These are phyloP conservation scores for Trichopria drosophilae DNA, from an alignment of 2,888 invertebrate species.

Conservation along the genomic window DNA sequence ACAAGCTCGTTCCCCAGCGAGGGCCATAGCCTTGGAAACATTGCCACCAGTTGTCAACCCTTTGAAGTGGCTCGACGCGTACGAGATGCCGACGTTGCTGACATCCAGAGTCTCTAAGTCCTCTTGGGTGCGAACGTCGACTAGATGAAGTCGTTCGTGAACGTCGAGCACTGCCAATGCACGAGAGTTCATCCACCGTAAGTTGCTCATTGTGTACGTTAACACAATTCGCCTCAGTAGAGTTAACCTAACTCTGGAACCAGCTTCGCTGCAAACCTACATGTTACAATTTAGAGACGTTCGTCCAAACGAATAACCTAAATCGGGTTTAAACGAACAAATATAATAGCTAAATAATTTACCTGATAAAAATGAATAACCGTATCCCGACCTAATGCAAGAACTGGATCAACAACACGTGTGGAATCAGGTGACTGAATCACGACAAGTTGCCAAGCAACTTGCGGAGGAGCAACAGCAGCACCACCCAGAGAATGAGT, in stretches of 20 bases:
- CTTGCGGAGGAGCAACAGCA: slow-evolving; percentile 79
- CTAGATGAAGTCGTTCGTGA: slow-evolving; percentile 80
- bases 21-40: slow-evolving; percentile 75
- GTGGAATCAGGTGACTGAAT: slow-evolving; percentile 73
- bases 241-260: slow-evolving; percentile 64
- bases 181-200: slow-evolving; percentile 81
- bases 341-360: slow-evolving; percentile 40
- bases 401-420: slow-evolving; percentile 77
- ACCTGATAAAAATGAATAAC: slow-evolving; percentile 86
- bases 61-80: slow-evolving; percentile 85
- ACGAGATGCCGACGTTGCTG: slow-evolving; percentile 78
- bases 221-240: slow-evolving; percentile 73
- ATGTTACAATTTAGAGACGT: background rate
- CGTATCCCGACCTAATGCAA: slow-evolving; percentile 85
- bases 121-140: slow-evolving; percentile 87
- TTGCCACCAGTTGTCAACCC: slow-evolving; percentile 95
- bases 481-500: slow-evolving; percentile 73
- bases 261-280: slow-evolving; percentile 62
- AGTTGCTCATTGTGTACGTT: slow-evolving; percentile 72
- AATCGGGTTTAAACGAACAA: slow-evolving; percentile 5
- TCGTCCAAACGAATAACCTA: background rate
- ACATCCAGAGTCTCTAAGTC: slow-evolving; percentile 83
- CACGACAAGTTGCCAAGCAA: slow-evolving; percentile 90
- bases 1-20: slow-evolving; percentile 75
- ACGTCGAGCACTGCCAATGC: slow-evolving; percentile 85